phyloP scores from a whole-genome alignment of 2,888 invertebrate species.

The Unio delphinus region DNA sequence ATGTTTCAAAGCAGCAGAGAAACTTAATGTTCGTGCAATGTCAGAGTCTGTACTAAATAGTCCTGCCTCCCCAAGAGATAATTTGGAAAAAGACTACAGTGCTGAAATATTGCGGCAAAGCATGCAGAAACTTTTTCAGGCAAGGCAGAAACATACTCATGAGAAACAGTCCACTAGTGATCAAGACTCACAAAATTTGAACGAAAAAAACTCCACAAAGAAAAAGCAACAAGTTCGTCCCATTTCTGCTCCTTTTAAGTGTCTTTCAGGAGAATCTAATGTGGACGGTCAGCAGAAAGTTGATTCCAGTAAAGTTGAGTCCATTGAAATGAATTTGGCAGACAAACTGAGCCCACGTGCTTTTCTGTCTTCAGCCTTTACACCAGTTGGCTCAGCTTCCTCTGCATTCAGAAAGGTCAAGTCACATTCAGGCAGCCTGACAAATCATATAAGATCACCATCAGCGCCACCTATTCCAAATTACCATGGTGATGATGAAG shows the following conservation, averaged over 20 bases:
- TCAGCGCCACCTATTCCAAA: slow-evolving; percentile 59
- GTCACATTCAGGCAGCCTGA: slow-evolving; percentile 14
- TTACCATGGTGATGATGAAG: slow-evolving; percentile 52
- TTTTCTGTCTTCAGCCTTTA: slow-evolving; percentile 44
- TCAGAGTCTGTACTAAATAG: slow-evolving; percentile 74
- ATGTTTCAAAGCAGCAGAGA: slow-evolving; percentile 46
- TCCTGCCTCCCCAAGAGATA: slow-evolving; percentile 41
- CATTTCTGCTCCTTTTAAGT: slow-evolving; percentile 52
- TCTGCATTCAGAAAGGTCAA: slow-evolving; percentile 32
- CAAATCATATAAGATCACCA: slow-evolving; percentile 49
- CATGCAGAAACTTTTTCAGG: slow-evolving; percentile 64
- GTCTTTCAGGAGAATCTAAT: slow-evolving; percentile 28
- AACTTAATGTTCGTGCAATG: slow-evolving; percentile 80
- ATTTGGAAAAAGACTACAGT: slow-evolving; percentile 56
- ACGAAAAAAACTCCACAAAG: slow-evolving; percentile 4
- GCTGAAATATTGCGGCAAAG: slow-evolving; percentile 67
- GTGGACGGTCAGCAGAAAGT: slow-evolving; percentile 14
- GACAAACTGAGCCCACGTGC: slow-evolving; percentile 63
- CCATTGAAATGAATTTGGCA: slow-evolving; percentile 30
- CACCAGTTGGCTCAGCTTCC: slow-evolving; percentile 30
- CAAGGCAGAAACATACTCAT: slow-evolving; percentile 39
- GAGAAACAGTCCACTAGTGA: slow-evolving; percentile 54
- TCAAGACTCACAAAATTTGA: slow-evolving; percentile 48
- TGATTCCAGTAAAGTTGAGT: slow-evolving; percentile 42
- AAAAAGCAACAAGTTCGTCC: slow-evolving; percentile 22